Percentiles rank a stretch among this genome's conserved stretches.
These are phyloP conservation scores for Clarias gariepinus DNA, from an alignment of 2,113 vertebrate genomes.

Conservation along the genomic window DNA sequence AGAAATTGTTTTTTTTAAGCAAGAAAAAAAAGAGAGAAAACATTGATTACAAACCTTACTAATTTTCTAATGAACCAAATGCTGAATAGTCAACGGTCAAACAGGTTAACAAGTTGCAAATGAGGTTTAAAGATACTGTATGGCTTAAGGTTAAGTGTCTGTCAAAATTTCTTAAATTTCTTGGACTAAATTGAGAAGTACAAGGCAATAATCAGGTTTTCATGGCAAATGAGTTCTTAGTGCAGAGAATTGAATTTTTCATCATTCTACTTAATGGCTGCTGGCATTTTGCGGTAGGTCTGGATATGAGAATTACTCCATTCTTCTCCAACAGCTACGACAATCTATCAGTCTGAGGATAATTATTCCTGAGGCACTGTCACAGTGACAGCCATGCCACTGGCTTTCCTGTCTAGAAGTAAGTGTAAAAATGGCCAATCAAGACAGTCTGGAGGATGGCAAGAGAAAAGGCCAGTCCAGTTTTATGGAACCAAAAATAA, in stretches of 20 bases:
- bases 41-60: background rate
- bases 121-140: background rate
- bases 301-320: constrained; percentile 55
- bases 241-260: constrained; percentile 48
- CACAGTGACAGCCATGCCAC: constrained; percentile 55
- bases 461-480: constrained; percentile 19
- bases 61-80: background rate
- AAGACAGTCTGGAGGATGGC: constrained; percentile 38
- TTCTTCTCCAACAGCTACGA: constrained; percentile 58
- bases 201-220: constrained; percentile 45
- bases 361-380: constrained; percentile 60
- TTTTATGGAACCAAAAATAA: background rate
- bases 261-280: constrained; percentile 52
- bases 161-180: constrained; percentile 16
- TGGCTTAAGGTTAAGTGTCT: background rate
- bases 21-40: background rate
- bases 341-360: constrained; percentile 56
- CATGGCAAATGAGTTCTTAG: constrained; percentile 44
- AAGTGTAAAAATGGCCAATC: constrained; percentile 50
- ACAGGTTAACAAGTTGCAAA: background rate
- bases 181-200: constrained; percentile 35
- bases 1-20: background rate
- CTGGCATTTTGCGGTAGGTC: constrained; percentile 57
- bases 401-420: constrained; percentile 28
- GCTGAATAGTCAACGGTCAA: background rate